Conservation (phyloP, 1,140 invertebrate species). For the Lasaia peninsularis region DNA sequence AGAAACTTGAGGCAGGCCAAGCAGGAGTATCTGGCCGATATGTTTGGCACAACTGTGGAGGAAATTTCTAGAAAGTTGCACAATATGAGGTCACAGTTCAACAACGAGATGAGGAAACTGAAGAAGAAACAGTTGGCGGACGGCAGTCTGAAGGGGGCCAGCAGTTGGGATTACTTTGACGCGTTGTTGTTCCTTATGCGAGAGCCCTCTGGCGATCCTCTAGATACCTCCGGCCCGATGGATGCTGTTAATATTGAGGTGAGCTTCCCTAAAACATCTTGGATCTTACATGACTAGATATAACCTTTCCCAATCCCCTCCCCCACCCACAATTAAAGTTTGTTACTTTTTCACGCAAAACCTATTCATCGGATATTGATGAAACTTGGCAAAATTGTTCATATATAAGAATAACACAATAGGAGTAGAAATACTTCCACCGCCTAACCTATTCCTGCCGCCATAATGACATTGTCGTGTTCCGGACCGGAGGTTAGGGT, state of each 20-base stretch:
- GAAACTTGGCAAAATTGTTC: no score
- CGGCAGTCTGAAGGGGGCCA: slow-evolving; percentile 28
- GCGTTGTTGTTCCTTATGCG: slow-evolving; percentile 54
- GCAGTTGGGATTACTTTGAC: slow-evolving; percentile 70
- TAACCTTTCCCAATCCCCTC: no score
- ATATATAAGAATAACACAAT: no score
- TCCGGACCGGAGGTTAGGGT: no score
- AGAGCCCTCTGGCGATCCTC: slow-evolving; percentile 37
- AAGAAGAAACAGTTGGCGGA: slow-evolving; percentile 41
- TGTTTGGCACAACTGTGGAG: slow-evolving; percentile 52
- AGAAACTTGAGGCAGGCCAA: slow-evolving; percentile 39
- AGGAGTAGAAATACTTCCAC: no score
- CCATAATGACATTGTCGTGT: no score
- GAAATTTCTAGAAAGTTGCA: slow-evolving; percentile 64
- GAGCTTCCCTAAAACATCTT: slow-evolving; percentile 1
- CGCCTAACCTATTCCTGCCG: no score
- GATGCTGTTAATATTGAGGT: slow-evolving; percentile 62
- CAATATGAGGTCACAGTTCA: slow-evolving; percentile 64
- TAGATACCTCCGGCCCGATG: slow-evolving; percentile 29
- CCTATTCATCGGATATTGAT: no score
- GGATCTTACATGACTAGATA: no score
- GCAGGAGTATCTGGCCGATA: slow-evolving; percentile 47
- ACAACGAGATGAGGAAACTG: slow-evolving; percentile 64
- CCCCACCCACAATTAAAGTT: no score
- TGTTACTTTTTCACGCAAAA: no score